Conservation (phyloP, 2,888 invertebrate species). For the Ditula angustiorana region DNA sequence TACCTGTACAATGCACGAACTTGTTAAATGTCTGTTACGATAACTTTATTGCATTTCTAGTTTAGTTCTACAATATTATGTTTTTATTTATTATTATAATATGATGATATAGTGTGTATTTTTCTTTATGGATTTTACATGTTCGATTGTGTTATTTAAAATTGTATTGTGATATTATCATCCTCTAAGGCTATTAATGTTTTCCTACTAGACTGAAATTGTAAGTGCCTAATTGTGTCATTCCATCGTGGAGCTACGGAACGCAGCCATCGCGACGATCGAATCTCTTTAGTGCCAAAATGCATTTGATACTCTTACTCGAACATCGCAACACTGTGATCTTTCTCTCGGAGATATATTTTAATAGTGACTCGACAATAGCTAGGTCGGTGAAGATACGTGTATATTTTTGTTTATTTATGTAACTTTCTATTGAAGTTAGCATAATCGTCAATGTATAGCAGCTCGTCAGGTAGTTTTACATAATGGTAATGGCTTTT, state of each 20-base stretch:
- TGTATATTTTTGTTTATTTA: constrained; percentile 74
- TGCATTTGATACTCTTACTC: constrained; percentile 66
- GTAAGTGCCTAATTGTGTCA: constrained; percentile 58
- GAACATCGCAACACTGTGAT: constrained; percentile 71
- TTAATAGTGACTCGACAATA: constrained; percentile 66
- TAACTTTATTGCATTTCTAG: constrained; percentile 82
- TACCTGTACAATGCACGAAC: constrained; percentile 73
- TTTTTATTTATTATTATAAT: constrained; percentile 81
- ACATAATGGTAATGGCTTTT: constrained; percentile 72
- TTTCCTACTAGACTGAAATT: constrained; percentile 62
- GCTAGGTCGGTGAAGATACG: constrained; percentile 63
- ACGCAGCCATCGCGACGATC: constrained; percentile 9
- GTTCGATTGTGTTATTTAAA: constrained; percentile 77
- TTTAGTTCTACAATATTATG: constrained; percentile 78
- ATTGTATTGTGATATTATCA: constrained; percentile 82
- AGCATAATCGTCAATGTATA: constrained; percentile 67
- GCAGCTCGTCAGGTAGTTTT: constrained; percentile 68
- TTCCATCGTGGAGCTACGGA: constrained; percentile 55
- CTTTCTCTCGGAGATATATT: constrained; percentile 64
- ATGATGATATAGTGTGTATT: constrained; percentile 71
- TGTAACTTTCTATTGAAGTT: constrained; percentile 79
- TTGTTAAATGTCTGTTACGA: constrained; percentile 71
- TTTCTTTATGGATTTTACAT: constrained; percentile 76
- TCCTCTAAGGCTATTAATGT: constrained; percentile 73
- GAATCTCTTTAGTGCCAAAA: constrained; percentile 83